A percentile compares a stretch with the other conserved stretches of the same genome.
These are phyloP conservation scores for Vesta saturnalis DNA, from an alignment of 2,888 invertebrate species.

Conservation along the genomic window DNA sequence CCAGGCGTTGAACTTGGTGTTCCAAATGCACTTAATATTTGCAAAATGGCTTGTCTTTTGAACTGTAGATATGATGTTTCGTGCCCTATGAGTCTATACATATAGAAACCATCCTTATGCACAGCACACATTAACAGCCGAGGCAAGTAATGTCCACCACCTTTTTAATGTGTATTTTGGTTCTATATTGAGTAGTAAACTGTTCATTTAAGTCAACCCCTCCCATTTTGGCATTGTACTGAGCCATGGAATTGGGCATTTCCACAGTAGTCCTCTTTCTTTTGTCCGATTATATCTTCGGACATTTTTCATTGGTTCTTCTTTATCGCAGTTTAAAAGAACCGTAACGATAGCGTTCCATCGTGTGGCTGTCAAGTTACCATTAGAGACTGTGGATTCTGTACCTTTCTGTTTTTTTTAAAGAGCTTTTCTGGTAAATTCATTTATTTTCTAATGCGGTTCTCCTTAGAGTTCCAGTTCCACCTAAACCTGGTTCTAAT, in stretches of 20 bases:
- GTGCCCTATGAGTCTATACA: not conserved
- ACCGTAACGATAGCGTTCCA: not conserved
- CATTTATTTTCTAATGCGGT: not conserved
- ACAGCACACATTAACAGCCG: slow-evolving; percentile 5
- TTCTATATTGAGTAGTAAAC: not conserved
- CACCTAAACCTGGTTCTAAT: not conserved
- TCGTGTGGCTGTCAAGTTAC: too few relatives aligned
- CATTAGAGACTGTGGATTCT: too few relatives aligned
- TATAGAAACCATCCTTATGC: slow-evolving; percentile 5
- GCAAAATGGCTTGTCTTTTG: not conserved
- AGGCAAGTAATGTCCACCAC: slow-evolving; percentile 20
- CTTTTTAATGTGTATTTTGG: slow-evolving; percentile 11
- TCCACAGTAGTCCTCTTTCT: not conserved
- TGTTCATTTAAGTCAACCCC: slow-evolving; percentile 10
- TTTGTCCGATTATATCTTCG: not conserved
- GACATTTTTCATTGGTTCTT: not conserved
- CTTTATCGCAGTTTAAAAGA: not conserved
- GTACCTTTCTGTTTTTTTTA: too few relatives aligned
- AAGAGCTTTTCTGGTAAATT: too few relatives aligned
- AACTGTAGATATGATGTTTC: not conserved
- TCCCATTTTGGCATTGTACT: slow-evolving; percentile 7
- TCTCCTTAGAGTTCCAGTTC: not conserved
- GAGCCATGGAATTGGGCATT: slow-evolving; percentile 8
- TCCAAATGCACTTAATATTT: not conserved
- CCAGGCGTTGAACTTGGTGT: not conserved